Evolutionary conservation across 2,113 vertebrate species (phyloP), one percentile per base, ranked within the genome.

Genomic region (Sander vitreus): DNA sequence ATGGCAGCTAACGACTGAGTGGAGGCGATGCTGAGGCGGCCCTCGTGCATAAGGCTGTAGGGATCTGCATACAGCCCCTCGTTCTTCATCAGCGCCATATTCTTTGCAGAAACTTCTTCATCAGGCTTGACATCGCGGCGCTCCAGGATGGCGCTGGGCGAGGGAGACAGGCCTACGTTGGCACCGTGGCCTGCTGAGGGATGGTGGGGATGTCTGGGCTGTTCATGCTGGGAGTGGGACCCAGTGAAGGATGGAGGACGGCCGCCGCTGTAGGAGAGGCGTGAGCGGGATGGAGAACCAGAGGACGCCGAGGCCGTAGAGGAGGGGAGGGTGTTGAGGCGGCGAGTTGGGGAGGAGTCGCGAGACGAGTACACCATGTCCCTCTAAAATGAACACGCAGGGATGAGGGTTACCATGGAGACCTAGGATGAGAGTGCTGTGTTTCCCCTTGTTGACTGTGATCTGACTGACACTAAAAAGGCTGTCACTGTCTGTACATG

Each of bases 61-160:
- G 98, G 98, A 57, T 99, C 98, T 0, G 98, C 97, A 1, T 99
- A 99, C 4, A 99, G 92, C 2, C 96, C 96, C 69, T 99, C 98
- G 3, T 96, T 99, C 91, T 99, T 99, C 94, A 99, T 93, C 89
- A 99, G 94, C 39, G 98, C 94, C 97, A 98, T 94, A 85, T 97
- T 97, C 91, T 99, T 99, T 58, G 95, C 95, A 2, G 97, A 96
- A 88, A 98, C 93, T 69, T 99, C 98, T 79, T 99, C 98, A 0
- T 99, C 98, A 0, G 98, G 98, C 25, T 99, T 99, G 79, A 99
- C 98, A 0, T 99, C 98, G 0, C 98, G 96, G 16, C 98, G 96
- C 80, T 99, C 98, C 93, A 99, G 95, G 94, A 99, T 99, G 94
- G 98, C 97, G 11, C 98, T 99, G 82, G 98, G 97, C 27, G 97